Base-by-base conservation (phyloP, 2,888 invertebrate genomes). In the Idaea biselata region DNA sequence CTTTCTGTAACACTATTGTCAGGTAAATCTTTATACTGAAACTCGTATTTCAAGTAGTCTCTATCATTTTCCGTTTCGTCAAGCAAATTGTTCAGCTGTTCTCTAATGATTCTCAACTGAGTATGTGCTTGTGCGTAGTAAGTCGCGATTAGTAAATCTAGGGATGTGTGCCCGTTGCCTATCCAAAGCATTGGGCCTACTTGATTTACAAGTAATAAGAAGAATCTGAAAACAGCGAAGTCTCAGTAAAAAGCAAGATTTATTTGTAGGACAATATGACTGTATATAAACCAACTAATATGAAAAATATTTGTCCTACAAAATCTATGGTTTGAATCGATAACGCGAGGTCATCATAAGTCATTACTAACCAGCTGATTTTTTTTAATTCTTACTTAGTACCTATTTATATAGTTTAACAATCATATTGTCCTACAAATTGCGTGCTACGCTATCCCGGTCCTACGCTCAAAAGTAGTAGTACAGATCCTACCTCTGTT, bases 31-130 rank as follows among this genome's bases (percentile, higher is more conserved):
- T 60, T 74, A 58, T 76, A 79, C 7, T 14, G 54, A 18, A 56
- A 58, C 32, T 31, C 14, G 0, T 17, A 58, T n/a, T 44, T 63
- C n/a, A 33, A 17, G 18, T 33, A 56, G 44, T 44, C 44, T 14
- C 11, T 4, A 11, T 59, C 31, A 16, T 59, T 58, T 11, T 59
- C 16, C 55, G 55, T 58, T 16, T 59, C 55, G 44, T 44, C 44
- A 63, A 77, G 71, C 58, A 82, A 64, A 65, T 74, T 68, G 59
- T 74, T 70, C 33, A 85, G 67, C 63, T 82, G 80, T 55, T 76
- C 60, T 65, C 81, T 80, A 7, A 85, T 72, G 18, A 84, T 77
- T 67, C 79, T 79, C 58, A 85, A 53, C 66, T 85, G 84, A 1
- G 75, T 70, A 60, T 73, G 75, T n/a, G 78, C 76, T 60, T 83